phyloP scores from a whole-genome alignment of 2,797 vertebrate genomes.

The Rallus crepitans region DNA sequence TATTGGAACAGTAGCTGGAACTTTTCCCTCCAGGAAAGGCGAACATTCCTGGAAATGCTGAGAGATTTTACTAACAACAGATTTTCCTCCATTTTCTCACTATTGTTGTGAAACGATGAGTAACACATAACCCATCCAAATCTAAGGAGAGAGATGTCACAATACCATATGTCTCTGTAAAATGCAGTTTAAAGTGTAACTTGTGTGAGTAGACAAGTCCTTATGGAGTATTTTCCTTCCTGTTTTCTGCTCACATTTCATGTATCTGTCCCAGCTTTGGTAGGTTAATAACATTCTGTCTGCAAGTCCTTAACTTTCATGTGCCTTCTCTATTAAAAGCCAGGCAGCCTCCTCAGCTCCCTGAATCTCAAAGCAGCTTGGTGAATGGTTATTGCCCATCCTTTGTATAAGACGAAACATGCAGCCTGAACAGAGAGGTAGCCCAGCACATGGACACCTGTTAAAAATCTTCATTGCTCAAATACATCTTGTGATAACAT shows the following conservation, averaged over 20 bases:
- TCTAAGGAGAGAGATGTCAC: neutral
- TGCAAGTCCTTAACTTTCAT: neutral
- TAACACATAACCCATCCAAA: neutral
- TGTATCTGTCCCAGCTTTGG: neutral
- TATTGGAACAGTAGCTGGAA: conserved; percentile 24
- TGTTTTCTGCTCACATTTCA: neutral
- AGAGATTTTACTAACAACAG: neutral
- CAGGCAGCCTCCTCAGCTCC: neutral
- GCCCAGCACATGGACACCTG: neutral
- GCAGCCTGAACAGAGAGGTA: neutral
- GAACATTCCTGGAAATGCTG: neutral
- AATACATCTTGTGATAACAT: neutral
- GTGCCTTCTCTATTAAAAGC: neutral
- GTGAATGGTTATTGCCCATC: neutral
- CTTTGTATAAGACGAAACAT: neutral
- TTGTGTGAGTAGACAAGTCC: neutral
- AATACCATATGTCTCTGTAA: neutral
- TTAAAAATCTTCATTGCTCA: neutral
- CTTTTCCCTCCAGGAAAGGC: neutral
- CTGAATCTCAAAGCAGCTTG: neutral
- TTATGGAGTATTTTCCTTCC: neutral
- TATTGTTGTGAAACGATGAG: conserved; percentile 21
- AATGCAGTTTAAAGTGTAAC: neutral
- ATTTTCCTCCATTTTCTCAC: conserved; percentile 21
- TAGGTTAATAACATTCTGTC: neutral